Evolutionary conservation across 1,140 invertebrate genomes (phyloP), one percentile per base, ranked within the genome.

Genomic region (Bombus sylvicola): DNA sequence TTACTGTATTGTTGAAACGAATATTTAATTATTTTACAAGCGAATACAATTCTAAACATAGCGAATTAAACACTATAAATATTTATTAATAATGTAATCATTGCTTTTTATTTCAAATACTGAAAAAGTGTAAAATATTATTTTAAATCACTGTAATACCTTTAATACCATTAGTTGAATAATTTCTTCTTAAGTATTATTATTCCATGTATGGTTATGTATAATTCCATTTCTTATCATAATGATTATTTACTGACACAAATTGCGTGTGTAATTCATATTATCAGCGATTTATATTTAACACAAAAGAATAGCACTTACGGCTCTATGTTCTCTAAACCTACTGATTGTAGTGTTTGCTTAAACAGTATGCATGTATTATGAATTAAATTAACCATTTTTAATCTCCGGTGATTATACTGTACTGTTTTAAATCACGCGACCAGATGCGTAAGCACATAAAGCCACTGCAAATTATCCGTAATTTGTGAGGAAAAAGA

Each of bases 391-490:
- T 37, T 39, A 22, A 69, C 68, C 68, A 39, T 39, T 39, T 39
- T 69, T 10, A 37, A 37, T 37, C 68, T 39, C 68, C 22, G 22
- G 25, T 13, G 37, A 4, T 37, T 25, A 10, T 12, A 34, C 37
- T 37, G 9, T 69, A 34, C 37, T 37, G 34, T 69, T 69, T 69
- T 69, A 69, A 69, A 69, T 69, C 68, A 69, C 37, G 68, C 68
- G 10, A 69, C 68, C 68, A 69, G 68, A 69, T 37, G 68, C 68
- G 68, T 69, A 69, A 37, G 68, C 68, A 39, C 68, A 39, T 39
- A 69, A 69, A 69, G 37, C 68, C 37, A 12, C 34, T 69, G 34
- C 34, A 69, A 69, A 69, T 69, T 69, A 69, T 37, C 68, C 34
- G 37, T 39, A 39, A 69, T 69, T 69, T 25, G 34, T 39, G 68